Base-by-base conservation (phyloP, 2,797 vertebrate genomes). In the Serranus cabrilla region DNA sequence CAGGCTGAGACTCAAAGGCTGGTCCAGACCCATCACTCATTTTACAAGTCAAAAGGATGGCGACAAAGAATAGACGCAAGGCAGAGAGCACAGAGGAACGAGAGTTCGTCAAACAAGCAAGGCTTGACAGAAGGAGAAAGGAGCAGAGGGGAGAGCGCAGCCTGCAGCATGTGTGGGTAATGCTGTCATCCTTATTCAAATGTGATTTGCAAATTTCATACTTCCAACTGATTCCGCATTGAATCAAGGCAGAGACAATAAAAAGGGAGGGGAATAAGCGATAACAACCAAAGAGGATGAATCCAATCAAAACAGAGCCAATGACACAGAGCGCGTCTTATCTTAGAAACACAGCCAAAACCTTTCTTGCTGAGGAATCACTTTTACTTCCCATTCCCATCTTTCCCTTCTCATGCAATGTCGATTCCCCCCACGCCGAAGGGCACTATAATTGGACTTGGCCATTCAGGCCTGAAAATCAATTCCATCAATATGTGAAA, bases 141-240 rank as follows among this genome's bases (percentile, higher is more conserved):
- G 76, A 63, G 65, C 12, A 25, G 55, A 64, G 59, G 25, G 58
- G 65, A 43, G 62, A 72, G 59, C 13, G 8, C 31, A 63, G 68
- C 54, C 71, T 12, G 74, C 61, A 66, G 83, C 51, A 11, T 51
- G 47, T 60, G 54, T 17, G 47, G 43, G 25, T 27, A 84, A 61
- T 27, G 70, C 61, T 86, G 74, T 78, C 76, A 71, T 86, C 76
- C 58, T 82, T 85, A 87, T 84, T 87, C 66, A 82, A 73, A 85
- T 82, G 23, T 37, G 45, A 85, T 91, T 80, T 91, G 82, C 74
- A 87, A 81, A 87, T 88, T 85, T 85, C 65, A 66, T 69, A 62
- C 67, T 81, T 89, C 57, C 62, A 67, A 70, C 60, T 64, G 82
- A 80, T 85, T 78, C 73, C 70, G 59, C 58, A 43, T 78, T 58